Percentiles rank a stretch among this genome's conserved stretches.
Evolutionary conservation across 2,113 vertebrate genomes (phyloP).

Genomic region (Triplophysa tibetana): DNA sequence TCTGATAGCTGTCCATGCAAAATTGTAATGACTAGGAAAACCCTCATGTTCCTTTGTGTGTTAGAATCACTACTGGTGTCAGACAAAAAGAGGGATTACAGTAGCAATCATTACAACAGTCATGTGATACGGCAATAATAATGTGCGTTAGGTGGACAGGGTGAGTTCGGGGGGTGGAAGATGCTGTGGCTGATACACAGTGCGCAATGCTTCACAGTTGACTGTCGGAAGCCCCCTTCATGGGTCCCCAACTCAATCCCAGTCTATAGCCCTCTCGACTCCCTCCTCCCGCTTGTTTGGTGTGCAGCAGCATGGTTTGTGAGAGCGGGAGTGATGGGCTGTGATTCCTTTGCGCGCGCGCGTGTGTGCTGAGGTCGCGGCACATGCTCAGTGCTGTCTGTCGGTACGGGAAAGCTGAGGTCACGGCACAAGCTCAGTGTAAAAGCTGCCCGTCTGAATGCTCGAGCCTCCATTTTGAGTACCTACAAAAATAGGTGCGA

Average conservation of each 20-base stretch:
- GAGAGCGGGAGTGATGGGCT: slow-evolving; percentile 74
- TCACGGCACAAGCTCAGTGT: slow-evolving; percentile 97
- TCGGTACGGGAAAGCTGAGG: slow-evolving; percentile 91
- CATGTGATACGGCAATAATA: slow-evolving; percentile 43
- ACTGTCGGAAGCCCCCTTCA: slow-evolving; percentile 67
- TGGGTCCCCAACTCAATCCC: slow-evolving; percentile 57
- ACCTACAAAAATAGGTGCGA: slow-evolving; percentile 76
- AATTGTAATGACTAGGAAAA: slow-evolving; percentile 2
- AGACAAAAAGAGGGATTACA: slow-evolving; percentile 28
- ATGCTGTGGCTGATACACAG: slow-evolving; percentile 19
- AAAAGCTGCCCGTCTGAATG: slow-evolving; percentile 80
- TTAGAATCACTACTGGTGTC: slow-evolving; percentile 27
- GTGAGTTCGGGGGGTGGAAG: neutral
- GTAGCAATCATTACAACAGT: slow-evolving; percentile 13
- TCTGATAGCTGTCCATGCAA: neutral
- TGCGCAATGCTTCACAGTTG: slow-evolving; percentile 57
- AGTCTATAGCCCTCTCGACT: slow-evolving; percentile 45
- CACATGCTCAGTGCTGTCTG: slow-evolving; percentile 96
- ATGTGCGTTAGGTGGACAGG: slow-evolving; percentile 24
- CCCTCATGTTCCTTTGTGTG: slow-evolving; percentile 13
- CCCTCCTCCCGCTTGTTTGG: slow-evolving; percentile 72
- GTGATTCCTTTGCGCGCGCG: slow-evolving; percentile 63
- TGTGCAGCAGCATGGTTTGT: slow-evolving; percentile 73
- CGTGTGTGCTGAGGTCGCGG: slow-evolving; percentile 84
- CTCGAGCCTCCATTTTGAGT: slow-evolving; percentile 98